Base-by-base conservation (phyloP, 2,113 vertebrate species). In the Brachyhypopomus gauderio region DNA sequence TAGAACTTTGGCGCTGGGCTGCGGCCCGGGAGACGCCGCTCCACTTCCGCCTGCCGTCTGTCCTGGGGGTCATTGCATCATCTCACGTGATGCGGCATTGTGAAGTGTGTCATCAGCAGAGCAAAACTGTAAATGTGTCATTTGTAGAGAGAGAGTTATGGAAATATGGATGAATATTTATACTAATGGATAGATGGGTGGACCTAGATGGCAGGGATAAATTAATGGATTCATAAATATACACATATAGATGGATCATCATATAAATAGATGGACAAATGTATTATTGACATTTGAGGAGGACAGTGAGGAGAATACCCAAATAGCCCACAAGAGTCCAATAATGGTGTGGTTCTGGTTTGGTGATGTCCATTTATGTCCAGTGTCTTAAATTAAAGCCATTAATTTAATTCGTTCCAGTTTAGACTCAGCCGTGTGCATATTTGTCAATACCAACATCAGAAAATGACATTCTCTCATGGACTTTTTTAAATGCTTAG, bases 1-100 rank as follows among this genome's bases (percentile, higher is more conserved):
- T 91, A 93, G 92, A 92, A 90, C 88, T 90, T 88, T 76, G 76
- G 64, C 38, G 22, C 14, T 41, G 71, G 20, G 72, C 30, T 73
- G 58, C 30, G 48, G 55, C n/a, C 25, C 48, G 80, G 34, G 36
- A 76, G 80, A 69, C 17, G 9, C 22, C 73, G 30, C 34, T 60
- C 66, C 58, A 45, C 72, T 34, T 23, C 36, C 34, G 36, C 20
- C 36, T 8, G 17, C 2, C 62, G 52, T 76, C 34, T 75, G 62
- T 67, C 70, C 55, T 58, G 25, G n/a, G 58, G 59, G 56, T 25
- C 4, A 6, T 80, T 63, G 48, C 66, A 52, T 62, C 58, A 80
- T 63, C 38, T 71, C 59, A 36, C 52, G 4, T 36, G 62, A n/a
- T 72, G 25, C 25, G 27, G 11, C 62, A 64, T 16, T 16, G 3